Evolutionary conservation across 2,888 invertebrate species (phyloP), one percentile per base, ranked within the genome.

Genomic region (Drosophila acutilabella): DNA sequence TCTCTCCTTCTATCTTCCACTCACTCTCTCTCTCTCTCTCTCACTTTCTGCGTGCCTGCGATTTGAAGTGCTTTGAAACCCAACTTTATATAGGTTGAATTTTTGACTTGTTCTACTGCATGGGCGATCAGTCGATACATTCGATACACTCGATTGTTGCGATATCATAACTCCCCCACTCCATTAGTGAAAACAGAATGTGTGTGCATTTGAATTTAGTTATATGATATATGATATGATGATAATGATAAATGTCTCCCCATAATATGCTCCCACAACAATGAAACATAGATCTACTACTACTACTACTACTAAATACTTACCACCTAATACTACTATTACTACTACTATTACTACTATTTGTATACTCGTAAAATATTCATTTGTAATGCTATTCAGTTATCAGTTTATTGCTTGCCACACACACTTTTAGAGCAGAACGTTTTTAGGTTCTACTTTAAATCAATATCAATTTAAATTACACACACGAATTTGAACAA

Each of bases 341-440:
- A 50, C 36, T 47, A 73, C 62, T 56, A 64, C 52, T 42, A 61
- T 66, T 54, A 26, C 47, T 44, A 74, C 51, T 53, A 71, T 58
- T 59, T 51, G 48, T 44, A 58, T 72, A 75, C 59, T 78, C 64
- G 78, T 78, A 68, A 38, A 20, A 68, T 62, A 74, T 65, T 64
- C 54, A 71, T 79, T 73, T 57, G 73, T 69, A 68, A 88, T 82
- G 73, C 76, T 68, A 69, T 41, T 62, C 54, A 44, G 56, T 64
- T 71, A 67, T 79, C 23, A 47, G 45, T 56, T 74, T 52, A 47
- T 60, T 76, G 73, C 79, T 73, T 82, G 88, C 81, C 48, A 67
- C 47, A 65, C 53, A 51, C 62, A 18, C n/a, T 57, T 50, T 45
- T 54, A 57, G 23, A 58, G 10, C 60, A 42, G 23, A 66, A 59